Base-by-base conservation (phyloP, 2,888 invertebrate species). In the Cephus runcator region DNA sequence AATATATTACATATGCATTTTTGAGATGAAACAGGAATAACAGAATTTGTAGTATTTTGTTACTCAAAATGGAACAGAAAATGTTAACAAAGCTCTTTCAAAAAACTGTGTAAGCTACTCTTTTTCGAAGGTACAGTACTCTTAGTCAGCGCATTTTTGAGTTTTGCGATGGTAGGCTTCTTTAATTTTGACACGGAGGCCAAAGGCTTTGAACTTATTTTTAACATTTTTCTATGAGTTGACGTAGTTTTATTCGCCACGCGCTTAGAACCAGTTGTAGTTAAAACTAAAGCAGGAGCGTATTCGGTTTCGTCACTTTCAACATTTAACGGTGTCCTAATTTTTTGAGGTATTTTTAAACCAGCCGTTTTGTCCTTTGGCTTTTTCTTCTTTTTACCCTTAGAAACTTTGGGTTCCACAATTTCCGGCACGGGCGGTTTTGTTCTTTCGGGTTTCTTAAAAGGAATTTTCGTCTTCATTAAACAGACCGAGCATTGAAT, bases 311-410 rank as follows among this genome's bases (percentile, higher is more conserved):
- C 36, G 4, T 40, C 36, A 80, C 78, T 79, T 80, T 76, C 80
- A 76, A 79, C n/a, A 34, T 77, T 69, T n/a, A 79, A 69, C 11
- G 76, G 36, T 40, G 69, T 76, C 79, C 69, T 79, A 69, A 68
- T 40, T 1, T 34, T 31, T 33, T n/a, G 35, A n/a, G 86, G 83
- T 81, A 89, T 78, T 78, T 91, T 91, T 75, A 93, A 88, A 71
- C 93, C 92, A 77, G 92, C 92, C 76, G 90, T 92, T 85, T 87
- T 91, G 80, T 93, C 92, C 81, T 88, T 92, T 30, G 83, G 87
- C 74, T 84, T 84, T 36, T 79, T 90, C 78, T 89, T 92, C 79
- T 88, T 92, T 76, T 88, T 90, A 75, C 87, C 89, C 35, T 82
- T 86, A 1, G 81, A 82, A 35, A 73, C 23, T 69, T 75, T 78